A percentile compares a stretch with the other conserved stretches of the same genome.
These are phyloP conservation scores for Falcunculus frontatus DNA, from an alignment of 2,113 vertebrate genomes.

Conservation along the genomic window DNA sequence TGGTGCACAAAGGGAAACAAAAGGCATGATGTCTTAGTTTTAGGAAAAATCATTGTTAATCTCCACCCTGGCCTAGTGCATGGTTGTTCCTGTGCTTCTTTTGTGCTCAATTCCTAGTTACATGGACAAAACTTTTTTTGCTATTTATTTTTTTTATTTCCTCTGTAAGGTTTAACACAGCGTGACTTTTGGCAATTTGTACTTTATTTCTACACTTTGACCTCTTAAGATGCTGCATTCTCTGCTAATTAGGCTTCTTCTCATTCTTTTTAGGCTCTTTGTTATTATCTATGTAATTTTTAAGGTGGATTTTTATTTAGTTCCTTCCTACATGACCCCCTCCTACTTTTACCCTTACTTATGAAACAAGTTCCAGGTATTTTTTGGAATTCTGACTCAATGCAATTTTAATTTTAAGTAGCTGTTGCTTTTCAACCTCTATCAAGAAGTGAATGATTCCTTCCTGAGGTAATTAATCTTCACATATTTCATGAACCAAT, in stretches of 20 bases:
- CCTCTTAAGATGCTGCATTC: constrained; percentile 1
- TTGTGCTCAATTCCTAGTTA: neutral
- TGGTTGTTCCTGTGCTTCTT: neutral
- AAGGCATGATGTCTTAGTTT: neutral
- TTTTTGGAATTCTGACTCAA: neutral
- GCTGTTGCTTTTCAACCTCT: neutral
- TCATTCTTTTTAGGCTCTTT: neutral
- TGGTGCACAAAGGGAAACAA: neutral
- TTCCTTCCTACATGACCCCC: constrained; percentile 14
- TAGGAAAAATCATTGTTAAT: neutral
- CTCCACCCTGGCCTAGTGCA: neutral
- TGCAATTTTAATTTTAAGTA: neutral
- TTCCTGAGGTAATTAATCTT: neutral
- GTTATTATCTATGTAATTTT: neutral
- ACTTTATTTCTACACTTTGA: constrained; percentile 27
- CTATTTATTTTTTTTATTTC: neutral
- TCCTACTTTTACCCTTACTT: neutral
- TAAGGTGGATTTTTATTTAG: constrained; percentile 3
- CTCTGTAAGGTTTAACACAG: neutral
- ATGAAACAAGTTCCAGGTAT: neutral
- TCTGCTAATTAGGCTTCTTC: neutral
- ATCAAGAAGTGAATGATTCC: neutral
- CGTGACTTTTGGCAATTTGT: constrained; percentile 19
- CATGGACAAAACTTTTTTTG: neutral
- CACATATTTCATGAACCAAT: neutral